These are phyloP conservation scores for Neogobius melanostomus DNA, from an alignment of 2,113 vertebrate species.

Conservation along the genomic window DNA sequence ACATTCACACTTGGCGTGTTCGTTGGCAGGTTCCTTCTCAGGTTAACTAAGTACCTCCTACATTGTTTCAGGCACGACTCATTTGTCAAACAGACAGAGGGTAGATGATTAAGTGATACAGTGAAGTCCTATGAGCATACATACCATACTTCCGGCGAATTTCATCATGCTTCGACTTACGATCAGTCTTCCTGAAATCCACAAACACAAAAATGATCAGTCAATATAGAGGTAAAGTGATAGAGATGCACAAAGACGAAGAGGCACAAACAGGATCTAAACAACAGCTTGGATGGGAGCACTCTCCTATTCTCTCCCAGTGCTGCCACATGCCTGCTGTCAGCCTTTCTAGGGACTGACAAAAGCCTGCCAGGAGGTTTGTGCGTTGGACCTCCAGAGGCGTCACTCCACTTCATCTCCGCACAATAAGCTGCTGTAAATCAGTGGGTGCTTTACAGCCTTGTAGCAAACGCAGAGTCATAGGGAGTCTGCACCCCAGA, in stretches of 20 bases:
- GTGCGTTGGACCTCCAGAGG: conserved; percentile 13
- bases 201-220: not conserved
- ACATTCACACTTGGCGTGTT: not conserved
- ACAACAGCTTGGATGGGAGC: conserved; percentile 2
- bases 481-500: conserved; percentile 40
- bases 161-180: conserved; percentile 80
- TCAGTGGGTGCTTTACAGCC: conserved; percentile 36
- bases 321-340: conserved; percentile 12
- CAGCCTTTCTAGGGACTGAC: conserved; percentile 21
- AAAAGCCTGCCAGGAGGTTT: conserved; percentile 35
- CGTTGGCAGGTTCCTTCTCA: not conserved
- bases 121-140: conserved; percentile 8
- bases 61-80: not conserved
- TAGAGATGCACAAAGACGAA: not conserved
- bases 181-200: conserved; percentile 78
- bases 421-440: conserved; percentile 42
- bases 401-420: conserved; percentile 32
- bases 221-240: conserved; percentile 2
- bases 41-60: not conserved
- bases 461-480: conserved; percentile 51
- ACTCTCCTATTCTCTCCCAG: conserved; percentile 7
- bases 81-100: not conserved
- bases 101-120: not conserved
- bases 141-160: conserved; percentile 89
- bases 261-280: not conserved